Conservation (phyloP, 2,113 vertebrate species). For the Phalacrocorax brasilianus region DNA sequence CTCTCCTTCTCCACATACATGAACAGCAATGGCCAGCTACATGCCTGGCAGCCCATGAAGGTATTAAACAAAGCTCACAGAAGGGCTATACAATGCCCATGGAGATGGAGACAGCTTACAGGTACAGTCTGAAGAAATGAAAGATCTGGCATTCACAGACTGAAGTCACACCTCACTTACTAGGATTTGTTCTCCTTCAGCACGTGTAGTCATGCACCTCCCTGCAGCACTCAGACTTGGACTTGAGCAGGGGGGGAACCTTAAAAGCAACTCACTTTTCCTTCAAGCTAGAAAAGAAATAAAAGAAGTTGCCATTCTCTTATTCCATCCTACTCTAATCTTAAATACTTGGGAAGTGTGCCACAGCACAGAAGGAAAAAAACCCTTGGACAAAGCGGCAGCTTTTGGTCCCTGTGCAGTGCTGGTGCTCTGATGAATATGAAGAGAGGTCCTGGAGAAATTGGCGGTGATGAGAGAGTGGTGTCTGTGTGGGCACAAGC, state of each 20-base stretch:
- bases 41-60: neutral
- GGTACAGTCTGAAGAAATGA: neutral
- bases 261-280: neutral
- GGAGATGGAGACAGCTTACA: neutral
- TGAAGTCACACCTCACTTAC: neutral
- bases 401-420: neutral
- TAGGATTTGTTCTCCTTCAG: neutral
- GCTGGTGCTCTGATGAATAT: neutral
- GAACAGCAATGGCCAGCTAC: neutral
- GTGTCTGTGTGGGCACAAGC: accelerated
- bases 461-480: neutral
- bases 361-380: neutral
- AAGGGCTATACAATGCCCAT: neutral
- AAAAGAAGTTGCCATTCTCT: neutral
- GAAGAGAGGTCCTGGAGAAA: neutral
- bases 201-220: neutral
- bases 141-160: neutral
- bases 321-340: neutral
- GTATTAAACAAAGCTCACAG: neutral
- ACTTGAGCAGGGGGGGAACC: neutral
- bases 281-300: neutral
- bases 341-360: neutral
- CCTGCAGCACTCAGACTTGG: neutral
- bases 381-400: neutral
- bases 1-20: neutral